Evolutionary conservation across 2,888 invertebrate genomes (phyloP).

Genomic region (Arenicola marina): DNA sequence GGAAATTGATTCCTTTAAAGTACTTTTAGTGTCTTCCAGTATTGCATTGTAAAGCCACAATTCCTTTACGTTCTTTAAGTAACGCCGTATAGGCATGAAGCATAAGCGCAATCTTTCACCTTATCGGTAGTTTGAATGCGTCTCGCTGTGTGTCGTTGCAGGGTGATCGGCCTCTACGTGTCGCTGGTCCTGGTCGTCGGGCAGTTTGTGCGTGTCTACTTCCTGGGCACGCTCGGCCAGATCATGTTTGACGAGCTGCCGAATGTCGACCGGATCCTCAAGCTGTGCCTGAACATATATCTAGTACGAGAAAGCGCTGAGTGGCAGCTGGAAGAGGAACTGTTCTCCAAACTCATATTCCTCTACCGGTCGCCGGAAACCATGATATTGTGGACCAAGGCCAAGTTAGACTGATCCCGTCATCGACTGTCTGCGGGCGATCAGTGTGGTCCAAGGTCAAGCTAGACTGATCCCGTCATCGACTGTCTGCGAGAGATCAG

Average conservation of each 20-base stretch:
- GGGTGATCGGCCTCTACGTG: conserved; percentile 94
- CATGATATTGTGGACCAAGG: conserved; percentile 73
- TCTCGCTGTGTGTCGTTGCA: too few species aligned
- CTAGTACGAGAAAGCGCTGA: conserved; percentile 90
- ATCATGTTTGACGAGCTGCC: conserved; percentile 69
- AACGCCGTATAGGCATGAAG: too few species aligned
- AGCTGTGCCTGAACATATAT: conserved; percentile 67
- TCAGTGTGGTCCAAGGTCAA: too few species aligned
- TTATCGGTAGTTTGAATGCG: too few species aligned
- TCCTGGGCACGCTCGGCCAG: conserved; percentile 86
- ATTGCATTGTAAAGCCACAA: too few species aligned
- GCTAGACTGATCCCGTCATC: too few species aligned
- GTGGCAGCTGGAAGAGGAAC: conserved; percentile 90
- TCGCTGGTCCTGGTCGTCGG: conserved; percentile 93
- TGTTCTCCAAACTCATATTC: conserved; percentile 97
- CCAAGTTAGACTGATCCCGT: conserved; percentile 3
- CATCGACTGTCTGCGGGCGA: too few species aligned
- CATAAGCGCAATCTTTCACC: too few species aligned
- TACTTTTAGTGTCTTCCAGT: too few species aligned
- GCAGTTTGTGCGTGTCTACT: conserved; percentile 83
- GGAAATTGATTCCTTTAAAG: too few species aligned
- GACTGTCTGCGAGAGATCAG: too few species aligned
- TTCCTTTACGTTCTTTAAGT: too few species aligned
- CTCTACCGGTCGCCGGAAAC: conserved; percentile 95
- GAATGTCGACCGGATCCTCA: conserved; percentile 66